A percentile compares a stretch with the other conserved stretches of the same genome.
Evolutionary conservation across 2,113 vertebrate genomes (phyloP).

Genomic region (Morone chrysops): DNA sequence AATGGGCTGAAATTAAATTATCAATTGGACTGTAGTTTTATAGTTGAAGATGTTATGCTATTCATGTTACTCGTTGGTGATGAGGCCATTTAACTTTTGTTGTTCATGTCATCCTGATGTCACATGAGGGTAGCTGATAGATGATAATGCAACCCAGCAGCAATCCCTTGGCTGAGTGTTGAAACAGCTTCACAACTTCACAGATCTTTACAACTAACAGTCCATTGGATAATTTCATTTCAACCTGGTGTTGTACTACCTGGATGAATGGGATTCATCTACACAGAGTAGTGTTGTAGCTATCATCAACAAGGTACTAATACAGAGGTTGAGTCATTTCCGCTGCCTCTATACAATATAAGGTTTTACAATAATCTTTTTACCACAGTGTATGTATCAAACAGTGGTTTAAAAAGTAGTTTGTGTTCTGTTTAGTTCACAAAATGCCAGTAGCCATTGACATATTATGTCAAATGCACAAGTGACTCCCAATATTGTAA

Average conservation of each 20-base stretch:
- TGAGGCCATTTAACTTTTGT: not conserved
- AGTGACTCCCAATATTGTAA: constrained; percentile 46
- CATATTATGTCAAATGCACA: constrained; percentile 48
- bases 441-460: constrained; percentile 33
- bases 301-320: constrained; percentile 6
- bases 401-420: constrained; percentile 22
- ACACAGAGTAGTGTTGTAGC: constrained; percentile 12
- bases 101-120: not conserved
- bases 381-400: not conserved
- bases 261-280: constrained; percentile 36
- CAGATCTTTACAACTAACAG: not conserved
- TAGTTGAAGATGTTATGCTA: not conserved
- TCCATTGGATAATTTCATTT: constrained; percentile 12
- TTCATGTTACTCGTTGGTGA: not conserved
- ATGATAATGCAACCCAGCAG: not conserved
- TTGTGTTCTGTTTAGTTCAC: constrained; percentile 36
- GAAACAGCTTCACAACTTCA: constrained; percentile 2
- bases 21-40: not conserved
- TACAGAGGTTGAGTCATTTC: constrained; percentile 3
- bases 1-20: not conserved
- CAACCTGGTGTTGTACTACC: not conserved
- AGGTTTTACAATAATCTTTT: constrained; percentile 34
- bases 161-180: not conserved
- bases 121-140: not conserved
- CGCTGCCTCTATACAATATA: constrained; percentile 3